Conservation (phyloP, 2,797 vertebrate genomes). For the Synaphobranchus kaupii region DNA sequence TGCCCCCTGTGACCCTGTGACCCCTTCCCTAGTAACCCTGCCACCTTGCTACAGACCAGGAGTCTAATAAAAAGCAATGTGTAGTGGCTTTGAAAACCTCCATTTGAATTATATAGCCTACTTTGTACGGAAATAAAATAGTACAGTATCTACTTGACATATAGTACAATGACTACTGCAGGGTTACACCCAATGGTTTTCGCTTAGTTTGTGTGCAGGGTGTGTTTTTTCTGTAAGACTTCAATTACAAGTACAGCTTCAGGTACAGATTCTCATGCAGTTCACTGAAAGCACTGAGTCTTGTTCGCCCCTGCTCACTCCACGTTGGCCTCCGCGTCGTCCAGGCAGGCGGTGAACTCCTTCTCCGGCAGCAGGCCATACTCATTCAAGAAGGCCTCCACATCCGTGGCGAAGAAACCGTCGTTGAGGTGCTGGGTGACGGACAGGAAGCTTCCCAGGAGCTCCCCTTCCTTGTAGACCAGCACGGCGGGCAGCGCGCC, state of each 20-base stretch:
- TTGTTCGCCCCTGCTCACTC: slow-evolving; percentile 20
- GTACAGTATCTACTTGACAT: background rate
- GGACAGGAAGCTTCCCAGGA: slow-evolving; percentile 91
- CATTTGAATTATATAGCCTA: background rate
- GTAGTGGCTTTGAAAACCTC: background rate
- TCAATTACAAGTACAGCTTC: background rate
- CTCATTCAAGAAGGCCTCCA: slow-evolving; percentile 93
- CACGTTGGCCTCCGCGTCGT: slow-evolving; percentile 13
- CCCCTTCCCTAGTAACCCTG: background rate
- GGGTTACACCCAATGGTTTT: background rate
- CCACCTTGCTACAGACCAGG: background rate
- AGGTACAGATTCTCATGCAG: background rate
- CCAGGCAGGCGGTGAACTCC: slow-evolving; percentile 42
- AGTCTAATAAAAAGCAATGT: background rate
- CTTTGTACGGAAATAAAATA: background rate
- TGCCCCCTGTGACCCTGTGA: background rate
- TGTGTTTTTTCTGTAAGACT: background rate
- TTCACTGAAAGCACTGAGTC: background rate
- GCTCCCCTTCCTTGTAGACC: slow-evolving; percentile 93
- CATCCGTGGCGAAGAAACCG: slow-evolving; percentile 92
- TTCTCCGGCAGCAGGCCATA: slow-evolving; percentile 93
- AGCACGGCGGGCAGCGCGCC: slow-evolving; percentile 88
- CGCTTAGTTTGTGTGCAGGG: background rate
- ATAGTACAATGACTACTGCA: background rate
- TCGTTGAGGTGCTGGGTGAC: slow-evolving; percentile 84